Base-by-base conservation (phyloP, 2,113 vertebrate species). In the Chrysochloris asiatica region DNA sequence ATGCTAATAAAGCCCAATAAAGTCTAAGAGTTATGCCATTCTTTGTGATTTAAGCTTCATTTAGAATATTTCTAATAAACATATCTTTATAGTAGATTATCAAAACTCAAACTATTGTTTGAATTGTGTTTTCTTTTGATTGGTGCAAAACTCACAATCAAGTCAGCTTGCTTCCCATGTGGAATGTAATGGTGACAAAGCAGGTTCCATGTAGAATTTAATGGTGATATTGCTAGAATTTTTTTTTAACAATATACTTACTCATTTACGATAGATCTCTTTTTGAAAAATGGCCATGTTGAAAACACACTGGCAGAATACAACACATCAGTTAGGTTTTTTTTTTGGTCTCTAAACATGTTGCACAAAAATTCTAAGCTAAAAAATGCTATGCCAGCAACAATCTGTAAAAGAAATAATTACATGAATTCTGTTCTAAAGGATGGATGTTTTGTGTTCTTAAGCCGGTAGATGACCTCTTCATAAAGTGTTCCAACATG, bases 321-420 rank as follows among this genome's bases (percentile, higher is more conserved):
- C 38, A 89, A 92, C 83, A 91, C 38, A 65, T 90, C 71, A 95
- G 86, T 88, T 96, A 9, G 3, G 63, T 77, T 91, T 86, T 94
- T 28, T 69, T 77, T 21, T 50, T 61, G 5, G 47, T 72, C 36
- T 28, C 86, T 86, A 78, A 85, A 86, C 83, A 94, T 84, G 13
- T 21, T 90, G 47, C 85, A 76, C 6, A 85, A 89, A 65, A 90
- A 92, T 83, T 94, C 89, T 75, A 86, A 81, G 77, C 77, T 85
- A 81, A 87, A 63, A 91, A 90, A 77, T 75, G 88, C 36, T 43
- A 79, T 88, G 47, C 67, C 26, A 80, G 45, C 63, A 84, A 82
- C 59, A 89, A 85, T 91, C 81, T 86, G 10, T n/a, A 77, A 81
- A 82, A 85, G 83, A 87, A 61, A 6, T 93, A 89, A 86, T 67